Base-by-base conservation (phyloP, 2,797 vertebrate species). In the Anguilla marmorata region DNA sequence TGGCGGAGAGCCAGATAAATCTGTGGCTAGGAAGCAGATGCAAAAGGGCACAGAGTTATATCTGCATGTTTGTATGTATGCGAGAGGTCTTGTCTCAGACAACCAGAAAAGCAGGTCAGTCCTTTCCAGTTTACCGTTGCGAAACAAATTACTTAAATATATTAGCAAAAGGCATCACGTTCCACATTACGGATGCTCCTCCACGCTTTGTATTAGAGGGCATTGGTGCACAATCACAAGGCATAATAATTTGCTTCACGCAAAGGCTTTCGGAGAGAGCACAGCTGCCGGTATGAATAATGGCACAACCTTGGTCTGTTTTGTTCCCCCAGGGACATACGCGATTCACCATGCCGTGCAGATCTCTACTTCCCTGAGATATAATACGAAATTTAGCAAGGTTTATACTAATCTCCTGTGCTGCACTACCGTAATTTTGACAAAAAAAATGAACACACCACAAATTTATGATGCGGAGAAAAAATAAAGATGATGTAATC, bases 321-420 rank as follows among this genome's bases (percentile, higher is more conserved):
- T 82, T 50, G 79, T 9, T 9, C 79, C 21, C 41, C 19, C 79
- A 50, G 79, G 41, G 41, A 50, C 60, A 41, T 41, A 86, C 27
- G 54, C 21, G 19, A 58, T 52, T 37, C 7, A 50, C 24, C 74
- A 72, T 63, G 1, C 85, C 33, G 14, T 33, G 11, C 9, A 80
- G 8, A 82, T 50, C 79, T 82, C 79, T 30, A 84, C 94, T 95
- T 95, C 95, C 95, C 92, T 92, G 86, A 24, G 41, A 80, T 24
- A 80, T 48, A 16, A 19, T 21, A 1, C 1, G 3, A 45, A 45
- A 45, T 76, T 14, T 5, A 16, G 27, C 37, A 37, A 76, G 33
- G 12, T 45, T 80, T 48, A 21, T 27, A 45, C 76, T 21, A 24
- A 24, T 6, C 14, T 45, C 37, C 76, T 48, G 41, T 2, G 1